phyloP scores from a whole-genome alignment of 64 coral and sea anemone genomes.

The Actinia tenebrosa region DNA sequence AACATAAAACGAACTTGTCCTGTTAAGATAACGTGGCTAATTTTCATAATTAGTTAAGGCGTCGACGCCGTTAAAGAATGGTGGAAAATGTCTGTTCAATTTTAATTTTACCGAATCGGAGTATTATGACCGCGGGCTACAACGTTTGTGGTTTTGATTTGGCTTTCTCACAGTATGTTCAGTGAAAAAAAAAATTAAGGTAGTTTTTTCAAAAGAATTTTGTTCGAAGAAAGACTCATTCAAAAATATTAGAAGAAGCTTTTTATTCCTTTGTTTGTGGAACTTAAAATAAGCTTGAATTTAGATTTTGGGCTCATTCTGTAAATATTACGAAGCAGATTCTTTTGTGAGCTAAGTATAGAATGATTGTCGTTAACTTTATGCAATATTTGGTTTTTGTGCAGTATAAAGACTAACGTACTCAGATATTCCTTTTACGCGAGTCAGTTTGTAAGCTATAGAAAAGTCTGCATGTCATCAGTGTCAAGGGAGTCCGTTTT shows the following conservation, averaged over 20 bases:
- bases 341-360: too few species aligned
- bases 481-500: background rate
- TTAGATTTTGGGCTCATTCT: too few species aligned
- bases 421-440: too few species aligned
- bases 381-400: too few species aligned
- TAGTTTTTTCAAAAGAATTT: background rate
- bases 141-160: background rate
- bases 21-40: background rate
- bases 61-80: background rate
- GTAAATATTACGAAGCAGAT: too few species aligned
- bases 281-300: too few species aligned
- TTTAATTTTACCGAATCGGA: background rate
- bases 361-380: too few species aligned
- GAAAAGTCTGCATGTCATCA: background rate
- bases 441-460: background rate
- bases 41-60: constrained; percentile 12
- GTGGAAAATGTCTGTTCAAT: background rate
- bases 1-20: background rate
- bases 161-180: background rate
- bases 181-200: background rate
- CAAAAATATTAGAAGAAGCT: background rate
- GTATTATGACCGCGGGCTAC: background rate
- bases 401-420: too few species aligned
- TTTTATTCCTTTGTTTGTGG: too few species aligned
- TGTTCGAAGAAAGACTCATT: background rate